phyloP scores from a whole-genome alignment of 2,113 vertebrate species.

The Melozone crissalis region DNA sequence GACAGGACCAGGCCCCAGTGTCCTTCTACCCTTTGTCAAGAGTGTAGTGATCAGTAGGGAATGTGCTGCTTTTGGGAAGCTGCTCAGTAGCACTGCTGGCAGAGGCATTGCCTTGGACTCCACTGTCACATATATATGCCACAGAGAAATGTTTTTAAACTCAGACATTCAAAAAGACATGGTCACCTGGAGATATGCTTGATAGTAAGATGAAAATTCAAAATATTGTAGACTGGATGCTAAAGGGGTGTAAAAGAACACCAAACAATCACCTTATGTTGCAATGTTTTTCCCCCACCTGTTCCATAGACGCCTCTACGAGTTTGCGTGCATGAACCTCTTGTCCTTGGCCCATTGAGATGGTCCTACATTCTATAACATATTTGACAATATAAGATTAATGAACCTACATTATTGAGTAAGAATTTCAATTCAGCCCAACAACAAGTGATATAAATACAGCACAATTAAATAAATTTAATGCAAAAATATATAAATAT shows the following conservation, averaged over 20 bases:
- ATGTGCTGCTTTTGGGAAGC: neutral
- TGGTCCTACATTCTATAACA: conserved; percentile 73
- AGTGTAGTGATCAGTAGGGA: neutral
- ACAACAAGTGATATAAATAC: neutral
- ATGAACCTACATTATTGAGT: neutral
- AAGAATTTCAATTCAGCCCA: neutral
- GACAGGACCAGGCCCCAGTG: neutral
- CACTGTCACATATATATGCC: neutral
- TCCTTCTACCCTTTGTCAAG: neutral
- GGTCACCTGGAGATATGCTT: neutral
- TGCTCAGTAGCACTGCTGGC: neutral
- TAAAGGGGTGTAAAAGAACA: neutral
- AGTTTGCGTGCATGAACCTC: conserved; percentile 78
- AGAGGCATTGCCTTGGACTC: neutral
- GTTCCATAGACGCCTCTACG: conserved; percentile 71
- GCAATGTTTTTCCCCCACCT: conserved; percentile 35
- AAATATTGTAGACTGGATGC: neutral
- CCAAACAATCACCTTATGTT: neutral
- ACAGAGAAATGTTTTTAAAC: neutral
- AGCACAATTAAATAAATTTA: neutral
- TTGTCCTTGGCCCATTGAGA: conserved; percentile 82
- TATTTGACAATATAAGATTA: neutral
- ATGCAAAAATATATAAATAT: neutral
- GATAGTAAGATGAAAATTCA: neutral
- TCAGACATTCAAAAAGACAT: neutral